phyloP scores from a whole-genome alignment of 1,140 invertebrate species.

The Homarus americanus region DNA sequence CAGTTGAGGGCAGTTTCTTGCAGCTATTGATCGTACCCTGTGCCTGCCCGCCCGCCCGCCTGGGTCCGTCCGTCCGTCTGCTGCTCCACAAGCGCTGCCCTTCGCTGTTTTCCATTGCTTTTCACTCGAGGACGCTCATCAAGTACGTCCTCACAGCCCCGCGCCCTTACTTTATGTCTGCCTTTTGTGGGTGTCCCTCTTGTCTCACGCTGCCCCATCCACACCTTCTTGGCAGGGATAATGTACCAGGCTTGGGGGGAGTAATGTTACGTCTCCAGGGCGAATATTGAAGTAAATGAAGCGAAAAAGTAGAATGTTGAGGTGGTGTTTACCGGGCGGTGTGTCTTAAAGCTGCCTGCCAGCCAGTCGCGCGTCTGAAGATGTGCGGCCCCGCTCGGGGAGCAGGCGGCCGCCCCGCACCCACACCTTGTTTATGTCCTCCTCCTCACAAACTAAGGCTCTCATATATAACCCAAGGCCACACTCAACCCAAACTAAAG shows the following conservation, averaged over 20 bases:
- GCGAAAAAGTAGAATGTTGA: slow-evolving; percentile 56
- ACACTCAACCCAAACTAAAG: neutral
- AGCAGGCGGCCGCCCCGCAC: neutral
- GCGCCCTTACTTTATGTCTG: neutral
- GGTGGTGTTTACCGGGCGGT: slow-evolving; percentile 54
- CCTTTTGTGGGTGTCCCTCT: neutral
- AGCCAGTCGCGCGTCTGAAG: slow-evolving; percentile 47
- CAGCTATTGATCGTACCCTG: slow-evolving; percentile 66
- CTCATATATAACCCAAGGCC: neutral
- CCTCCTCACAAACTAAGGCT: no score
- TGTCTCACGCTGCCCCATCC: neutral
- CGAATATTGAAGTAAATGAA: slow-evolving; percentile 27
- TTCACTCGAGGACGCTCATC: slow-evolving; percentile 47
- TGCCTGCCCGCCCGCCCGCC: slow-evolving; percentile 55
- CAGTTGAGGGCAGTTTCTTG: slow-evolving; percentile 59
- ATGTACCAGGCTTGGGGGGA: neutral
- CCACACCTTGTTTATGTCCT: neutral
- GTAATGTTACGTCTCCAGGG: neutral
- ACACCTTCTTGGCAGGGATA: neutral
- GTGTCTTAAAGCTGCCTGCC: slow-evolving; percentile 58
- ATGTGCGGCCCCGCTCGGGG: neutral
- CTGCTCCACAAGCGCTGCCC: neutral
- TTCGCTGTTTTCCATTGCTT: slow-evolving; percentile 66
- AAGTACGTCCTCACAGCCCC: neutral
- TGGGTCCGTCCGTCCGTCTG: slow-evolving; percentile 31